These are phyloP conservation scores for Brenthis hecate DNA, from an alignment of 2,888 invertebrate genomes.

Conservation along the genomic window DNA sequence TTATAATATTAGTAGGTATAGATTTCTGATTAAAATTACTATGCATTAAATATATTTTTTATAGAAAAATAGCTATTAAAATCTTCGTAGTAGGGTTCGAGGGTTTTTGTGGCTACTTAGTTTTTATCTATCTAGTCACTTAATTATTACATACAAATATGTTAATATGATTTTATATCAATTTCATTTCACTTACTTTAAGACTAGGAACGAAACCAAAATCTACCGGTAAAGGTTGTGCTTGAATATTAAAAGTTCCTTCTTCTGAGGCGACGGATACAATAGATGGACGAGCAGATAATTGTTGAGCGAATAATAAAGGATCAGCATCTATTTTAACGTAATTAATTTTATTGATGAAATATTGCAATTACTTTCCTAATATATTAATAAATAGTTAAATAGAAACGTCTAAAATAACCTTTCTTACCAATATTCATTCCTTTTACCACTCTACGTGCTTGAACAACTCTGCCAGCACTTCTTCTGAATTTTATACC, in stretches of 20 bases:
- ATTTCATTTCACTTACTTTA: slow-evolving; percentile 51
- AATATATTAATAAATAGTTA: not conserved
- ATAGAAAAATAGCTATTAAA: no score
- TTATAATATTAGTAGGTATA: no score
- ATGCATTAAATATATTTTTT: no score
- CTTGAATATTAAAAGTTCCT: slow-evolving; percentile 65
- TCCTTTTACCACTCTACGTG: slow-evolving; percentile 70
- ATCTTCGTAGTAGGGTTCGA: no score
- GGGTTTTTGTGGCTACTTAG: no score
- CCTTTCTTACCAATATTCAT: slow-evolving; percentile 69
- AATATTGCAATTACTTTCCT: not conserved
- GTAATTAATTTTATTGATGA: not conserved
- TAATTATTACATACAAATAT: not conserved
- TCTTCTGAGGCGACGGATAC: slow-evolving; percentile 77
- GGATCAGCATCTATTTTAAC: slow-evolving; percentile 67
- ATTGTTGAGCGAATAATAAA: slow-evolving; percentile 71
- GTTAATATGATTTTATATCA: not conserved
- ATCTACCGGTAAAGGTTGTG: slow-evolving; percentile 72
- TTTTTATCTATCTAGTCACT: no score
- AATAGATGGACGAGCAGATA: slow-evolving; percentile 77
- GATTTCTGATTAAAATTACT: no score
- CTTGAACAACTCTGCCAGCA: slow-evolving; percentile 73
- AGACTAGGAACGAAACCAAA: slow-evolving; percentile 74
- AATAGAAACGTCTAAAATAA: no score
- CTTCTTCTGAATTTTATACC: slow-evolving; percentile 73